These are phyloP conservation scores for Pogonophryne albipinna DNA, from an alignment of 2,797 vertebrate species.

Conservation along the genomic window DNA sequence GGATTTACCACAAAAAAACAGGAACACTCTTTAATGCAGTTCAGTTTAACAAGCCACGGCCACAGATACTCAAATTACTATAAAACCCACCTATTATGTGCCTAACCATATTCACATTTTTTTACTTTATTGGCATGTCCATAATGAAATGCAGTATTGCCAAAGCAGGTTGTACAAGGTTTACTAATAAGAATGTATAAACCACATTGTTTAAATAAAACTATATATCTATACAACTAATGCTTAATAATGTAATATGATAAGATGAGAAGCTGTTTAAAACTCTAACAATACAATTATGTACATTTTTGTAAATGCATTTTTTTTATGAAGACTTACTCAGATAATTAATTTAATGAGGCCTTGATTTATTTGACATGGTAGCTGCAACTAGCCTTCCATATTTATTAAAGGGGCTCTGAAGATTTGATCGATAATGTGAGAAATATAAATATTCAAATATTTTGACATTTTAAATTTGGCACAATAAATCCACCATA, in stretches of 20 bases:
- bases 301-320: not conserved
- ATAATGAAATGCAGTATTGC: not conserved
- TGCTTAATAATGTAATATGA: not conserved
- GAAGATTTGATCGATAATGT: not conserved
- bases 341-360: constrained; percentile 9
- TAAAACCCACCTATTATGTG: not conserved
- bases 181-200: too few species aligned
- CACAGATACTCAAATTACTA: not conserved
- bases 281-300: not conserved
- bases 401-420: not conserved
- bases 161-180: not conserved
- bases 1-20: too few species aligned
- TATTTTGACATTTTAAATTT: not conserved
- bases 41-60: not conserved
- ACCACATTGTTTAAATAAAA: not conserved
- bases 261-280: not conserved
- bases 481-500: not conserved
- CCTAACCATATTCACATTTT: not conserved
- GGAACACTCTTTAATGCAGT: not conserved
- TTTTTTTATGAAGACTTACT: not conserved
- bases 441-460: not conserved
- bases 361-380: not conserved
- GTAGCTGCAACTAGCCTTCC: not conserved
- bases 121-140: not conserved
- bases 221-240: not conserved